phyloP scores from a whole-genome alignment of 2,113 vertebrate genomes.

The pig (Sus scrofa) region T2T-Sscrofa CM000830.6:132820001-132820500 shows the following conservation, averaged over 20 bases:
- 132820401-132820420: not conserved
- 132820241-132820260: constrained; percentile 33
- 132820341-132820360: not conserved
- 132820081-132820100: constrained; percentile 23
- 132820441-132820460: not conserved
- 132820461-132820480: constrained; percentile 6
- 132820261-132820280: not conserved
- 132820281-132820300: not conserved
- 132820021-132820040: constrained; percentile 35
- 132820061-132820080: not conserved
- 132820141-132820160: constrained; percentile 28
- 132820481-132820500: not conserved
- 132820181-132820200: not conserved
- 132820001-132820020: constrained; percentile 47
- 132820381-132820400: not conserved
- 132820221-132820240: constrained; percentile 8
- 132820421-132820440: not conserved
- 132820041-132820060: constrained; percentile 56
- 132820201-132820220: not conserved
- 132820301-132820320: constrained; percentile 20
- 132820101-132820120: constrained; percentile 8
- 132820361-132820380: not conserved
- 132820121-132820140: not conserved
- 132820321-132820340: not conserved
- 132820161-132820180: not conserved